phyloP scores from a whole-genome alignment of 1,140 invertebrate species.

The Euglossa dilemma region DNA sequence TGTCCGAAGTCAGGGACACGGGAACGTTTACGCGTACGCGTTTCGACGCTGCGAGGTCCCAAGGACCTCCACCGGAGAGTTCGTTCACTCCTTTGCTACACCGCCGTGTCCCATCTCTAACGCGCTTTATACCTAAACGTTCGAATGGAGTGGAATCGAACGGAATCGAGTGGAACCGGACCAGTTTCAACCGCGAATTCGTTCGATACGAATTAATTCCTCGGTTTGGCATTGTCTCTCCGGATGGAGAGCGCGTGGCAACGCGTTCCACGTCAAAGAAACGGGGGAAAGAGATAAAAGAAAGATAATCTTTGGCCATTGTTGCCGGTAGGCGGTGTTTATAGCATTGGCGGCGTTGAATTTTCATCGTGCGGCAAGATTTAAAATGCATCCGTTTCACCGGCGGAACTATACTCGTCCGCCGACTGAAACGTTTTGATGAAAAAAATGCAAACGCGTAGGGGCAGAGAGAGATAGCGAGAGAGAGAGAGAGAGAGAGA shows the following conservation, averaged over 20 bases:
- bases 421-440: slow-evolving; percentile 62
- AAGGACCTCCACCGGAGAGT: slow-evolving; percentile 28
- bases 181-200: too few species aligned
- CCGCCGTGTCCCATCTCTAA: background rate
- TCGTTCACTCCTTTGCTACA: slow-evolving; percentile 30
- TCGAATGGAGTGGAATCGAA: too few species aligned
- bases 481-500: background rate
- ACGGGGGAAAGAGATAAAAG: background rate
- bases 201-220: too few species aligned
- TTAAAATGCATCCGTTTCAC: slow-evolving; percentile 59
- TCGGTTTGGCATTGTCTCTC: too few species aligned
- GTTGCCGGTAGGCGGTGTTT: background rate
- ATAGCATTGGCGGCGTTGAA: slow-evolving; percentile 44
- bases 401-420: slow-evolving; percentile 41
- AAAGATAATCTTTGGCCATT: slow-evolving; percentile 8
- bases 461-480: slow-evolving; percentile 9
- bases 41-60: slow-evolving; percentile 29
- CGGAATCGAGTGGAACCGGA: background rate
- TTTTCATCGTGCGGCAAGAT: slow-evolving; percentile 62
- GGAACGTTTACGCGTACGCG: slow-evolving; percentile 3
- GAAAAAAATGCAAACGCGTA: slow-evolving; percentile 66
- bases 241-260: too few species aligned
- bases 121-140: background rate
- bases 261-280: background rate
- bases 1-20: slow-evolving; percentile 47